Base-by-base conservation (phyloP, 2,797 vertebrate species). In the Enteromius viviparus region DNA sequence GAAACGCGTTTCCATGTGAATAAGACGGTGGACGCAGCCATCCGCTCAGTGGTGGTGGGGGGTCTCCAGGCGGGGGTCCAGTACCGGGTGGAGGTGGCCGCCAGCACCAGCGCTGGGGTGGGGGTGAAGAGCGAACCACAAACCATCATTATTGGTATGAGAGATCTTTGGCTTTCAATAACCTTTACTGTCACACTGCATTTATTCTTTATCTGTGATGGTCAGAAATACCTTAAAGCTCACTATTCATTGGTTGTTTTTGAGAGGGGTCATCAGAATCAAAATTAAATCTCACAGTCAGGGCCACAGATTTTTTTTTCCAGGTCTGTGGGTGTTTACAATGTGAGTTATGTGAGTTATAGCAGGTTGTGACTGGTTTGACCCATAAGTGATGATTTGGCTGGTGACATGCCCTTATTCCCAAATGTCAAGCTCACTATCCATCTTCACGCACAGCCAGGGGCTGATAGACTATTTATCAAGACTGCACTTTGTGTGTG, bases 1-100 rank as follows among this genome's bases (percentile, higher is more conserved):
- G 98, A 99, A 93, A 99, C 96, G 0, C 96, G 97, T 68, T 99
- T 99, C 94, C 98, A 99, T 88, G 94, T 99, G 85, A 99, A 99
- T 92, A 99, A 98, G 94, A 99, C 98, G 0, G 98, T 99, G 89
- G 98, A 99, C 83, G 97, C 97, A 45, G 95, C 97, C 85, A 98
- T 99, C 89, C 96, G 98, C 26, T 99, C 98, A 2, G 98, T 99
- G 87, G 95, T 99, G 89, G 97, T 99, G 84, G 97, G 97, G 10
- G 98, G 98, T 78, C 95, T 99, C 53, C 97, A 97, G 92, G 96
- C 95, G 77, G 98, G 98, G 80, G 94, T 99, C 90, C 94, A 97
- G 47, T 99, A 99, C 87, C 94, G 95, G 0, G 96, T 99, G 89
- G 97, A 99, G 91, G 98, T 99, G 80, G 98, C 98, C 9, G 98